Conservation (phyloP, 1,140 invertebrate genomes). For the Hydropsyche tenuis region DNA sequence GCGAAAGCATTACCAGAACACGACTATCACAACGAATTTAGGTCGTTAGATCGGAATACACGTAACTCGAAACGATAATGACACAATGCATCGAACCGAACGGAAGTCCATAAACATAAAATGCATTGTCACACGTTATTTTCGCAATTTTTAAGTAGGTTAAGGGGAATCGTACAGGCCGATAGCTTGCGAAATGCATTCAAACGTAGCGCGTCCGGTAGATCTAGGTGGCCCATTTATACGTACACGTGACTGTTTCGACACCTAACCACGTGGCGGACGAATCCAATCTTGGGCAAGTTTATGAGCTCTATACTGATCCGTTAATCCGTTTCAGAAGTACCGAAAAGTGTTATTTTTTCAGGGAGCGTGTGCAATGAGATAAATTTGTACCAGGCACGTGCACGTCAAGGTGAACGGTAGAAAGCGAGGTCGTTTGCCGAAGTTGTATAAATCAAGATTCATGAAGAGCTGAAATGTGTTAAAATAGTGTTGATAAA, state of each 20-base stretch:
- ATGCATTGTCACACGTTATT: no score
- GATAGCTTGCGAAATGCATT: constrained; percentile 11
- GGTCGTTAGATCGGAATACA: no score
- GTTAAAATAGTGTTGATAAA: no score
- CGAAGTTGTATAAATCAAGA: no score
- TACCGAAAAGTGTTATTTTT: neutral
- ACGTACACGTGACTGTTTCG: constrained; percentile 18
- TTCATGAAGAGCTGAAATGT: no score
- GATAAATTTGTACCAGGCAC: constrained; percentile 6
- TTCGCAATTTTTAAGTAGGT: neutral
- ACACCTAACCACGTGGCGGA: neutral
- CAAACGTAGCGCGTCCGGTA: neutral
- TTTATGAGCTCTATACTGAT: no score
- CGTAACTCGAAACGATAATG: no score
- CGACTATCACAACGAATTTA: no score
- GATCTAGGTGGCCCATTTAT: constrained; percentile 25
- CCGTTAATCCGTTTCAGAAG: neutral
- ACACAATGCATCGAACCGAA: no score
- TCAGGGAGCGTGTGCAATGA: neutral
- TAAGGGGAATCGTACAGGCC: neutral
- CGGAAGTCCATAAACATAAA: no score
- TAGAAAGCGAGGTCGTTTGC: constrained; percentile 22
- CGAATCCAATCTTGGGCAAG: neutral
- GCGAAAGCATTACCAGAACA: no score
- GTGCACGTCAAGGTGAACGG: neutral